A percentile compares a stretch with the other conserved stretches of the same genome.
Conservation (phyloP, 2,888 invertebrate genomes). For the Eupeodes luniger region DNA sequence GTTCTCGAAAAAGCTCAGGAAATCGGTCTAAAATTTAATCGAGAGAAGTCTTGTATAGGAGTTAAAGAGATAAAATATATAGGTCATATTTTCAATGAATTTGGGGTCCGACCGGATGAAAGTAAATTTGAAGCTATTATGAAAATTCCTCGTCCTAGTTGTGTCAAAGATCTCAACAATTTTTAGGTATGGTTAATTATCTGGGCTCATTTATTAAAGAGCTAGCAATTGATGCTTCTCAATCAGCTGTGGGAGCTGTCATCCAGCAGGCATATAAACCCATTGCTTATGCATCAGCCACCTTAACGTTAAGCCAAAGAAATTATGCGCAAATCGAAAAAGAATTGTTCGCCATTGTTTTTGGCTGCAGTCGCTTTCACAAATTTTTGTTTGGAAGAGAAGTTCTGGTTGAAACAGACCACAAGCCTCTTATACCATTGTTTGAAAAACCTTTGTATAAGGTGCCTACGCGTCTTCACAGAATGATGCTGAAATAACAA, state of each 20-base stretch:
- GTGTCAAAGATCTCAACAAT: conserved; percentile 33
- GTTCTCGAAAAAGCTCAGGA: conserved; percentile 27
- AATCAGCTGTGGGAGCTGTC: conserved; percentile 14
- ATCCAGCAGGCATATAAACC: neutral
- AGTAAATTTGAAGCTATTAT: conserved; percentile 41
- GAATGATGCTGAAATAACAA: no score
- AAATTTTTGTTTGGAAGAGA: no score
- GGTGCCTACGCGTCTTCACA: no score
- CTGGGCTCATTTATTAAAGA: conserved; percentile 33
- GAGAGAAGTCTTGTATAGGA: conserved; percentile 16
- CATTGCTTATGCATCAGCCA: conserved; percentile 1
- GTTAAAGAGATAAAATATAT: conserved; percentile 48
- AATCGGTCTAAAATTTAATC: conserved; percentile 30
- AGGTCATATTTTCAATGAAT: conserved; percentile 38
- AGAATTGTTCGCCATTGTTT: no score
- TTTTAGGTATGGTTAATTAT: conserved; percentile 51
- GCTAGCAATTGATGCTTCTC: conserved; percentile 21
- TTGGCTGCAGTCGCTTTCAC: no score
- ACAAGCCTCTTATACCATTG: no score
- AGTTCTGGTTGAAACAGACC: no score
- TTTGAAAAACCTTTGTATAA: no score
- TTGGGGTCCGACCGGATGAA: conserved; percentile 16
- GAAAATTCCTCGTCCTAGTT: conserved; percentile 36
- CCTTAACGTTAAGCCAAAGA: neutral
- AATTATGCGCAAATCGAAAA: neutral